These are phyloP conservation scores for Ophion ventricosus DNA, from an alignment of 2,888 invertebrate species.

Conservation along the genomic window DNA sequence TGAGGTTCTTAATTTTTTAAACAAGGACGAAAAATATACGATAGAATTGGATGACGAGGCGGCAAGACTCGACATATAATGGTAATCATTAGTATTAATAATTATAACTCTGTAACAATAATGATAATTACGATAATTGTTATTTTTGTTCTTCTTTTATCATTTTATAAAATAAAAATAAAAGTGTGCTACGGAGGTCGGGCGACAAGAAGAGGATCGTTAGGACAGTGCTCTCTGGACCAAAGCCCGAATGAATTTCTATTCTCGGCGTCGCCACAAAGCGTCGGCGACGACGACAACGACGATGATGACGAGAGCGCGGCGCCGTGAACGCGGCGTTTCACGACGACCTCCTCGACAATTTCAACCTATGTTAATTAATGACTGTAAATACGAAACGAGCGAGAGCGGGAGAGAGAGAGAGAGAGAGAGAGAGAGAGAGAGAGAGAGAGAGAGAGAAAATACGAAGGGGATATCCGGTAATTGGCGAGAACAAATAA, in stretches of 20 bases:
- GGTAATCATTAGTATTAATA: too few species aligned
- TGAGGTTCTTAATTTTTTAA: too few species aligned
- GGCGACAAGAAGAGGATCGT: constrained; percentile 72
- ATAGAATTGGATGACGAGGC: too few species aligned
- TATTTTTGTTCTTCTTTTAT: background rate
- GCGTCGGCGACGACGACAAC: constrained; percentile 47
- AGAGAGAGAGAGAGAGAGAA: constrained; percentile 7
- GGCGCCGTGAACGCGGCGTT: constrained; percentile 68
- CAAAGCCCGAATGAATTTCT: constrained; percentile 75
- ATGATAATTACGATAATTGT: too few species aligned
- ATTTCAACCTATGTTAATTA: constrained; percentile 42
- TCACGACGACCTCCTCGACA: constrained; percentile 70
- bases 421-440: too few species aligned
- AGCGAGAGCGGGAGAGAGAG: constrained; percentile 45
- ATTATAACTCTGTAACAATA: too few species aligned
- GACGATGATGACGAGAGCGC: constrained; percentile 67
- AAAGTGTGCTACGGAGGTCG: constrained; percentile 11
- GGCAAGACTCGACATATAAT: too few species aligned
- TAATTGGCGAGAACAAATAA: too few species aligned
- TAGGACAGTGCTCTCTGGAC: constrained; percentile 81
- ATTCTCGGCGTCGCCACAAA: constrained; percentile 74
- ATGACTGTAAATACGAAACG: constrained; percentile 24
- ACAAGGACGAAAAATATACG: too few species aligned
- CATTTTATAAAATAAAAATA: background rate
- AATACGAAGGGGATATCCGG: background rate